Conservation (phyloP, 2,888 invertebrate species). For the Mimachlamys varia region DNA sequence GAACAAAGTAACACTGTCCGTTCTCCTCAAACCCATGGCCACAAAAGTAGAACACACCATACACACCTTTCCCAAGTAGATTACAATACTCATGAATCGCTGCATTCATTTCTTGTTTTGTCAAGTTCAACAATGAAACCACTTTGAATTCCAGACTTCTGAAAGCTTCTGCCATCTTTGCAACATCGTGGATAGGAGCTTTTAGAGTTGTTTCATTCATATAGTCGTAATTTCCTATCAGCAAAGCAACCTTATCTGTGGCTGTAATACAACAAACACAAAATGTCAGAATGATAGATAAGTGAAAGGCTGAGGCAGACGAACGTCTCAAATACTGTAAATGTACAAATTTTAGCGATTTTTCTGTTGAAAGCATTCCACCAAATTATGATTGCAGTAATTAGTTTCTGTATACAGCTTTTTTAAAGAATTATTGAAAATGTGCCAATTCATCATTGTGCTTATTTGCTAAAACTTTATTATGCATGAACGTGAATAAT, state of each 20-base stretch:
- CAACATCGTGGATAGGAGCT: conserved; percentile 71
- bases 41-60: conserved; percentile 80
- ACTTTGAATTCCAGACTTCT: conserved; percentile 80
- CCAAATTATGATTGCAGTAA: too few relatives aligned
- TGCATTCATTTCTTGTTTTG: conserved; percentile 80
- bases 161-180: conserved; percentile 76
- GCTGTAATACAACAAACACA: conserved; percentile 64
- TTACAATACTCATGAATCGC: conserved; percentile 80
- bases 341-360: too few relatives aligned
- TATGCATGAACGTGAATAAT: too few relatives aligned
- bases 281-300: not conserved
- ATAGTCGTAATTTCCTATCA: conserved; percentile 81
- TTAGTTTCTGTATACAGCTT: too few relatives aligned
- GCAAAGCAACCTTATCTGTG: conserved; percentile 81
- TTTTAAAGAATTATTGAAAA: too few relatives aligned
- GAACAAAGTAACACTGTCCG: conserved; percentile 81
- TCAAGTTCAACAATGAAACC: conserved; percentile 81
- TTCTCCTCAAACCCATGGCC: conserved; percentile 82
- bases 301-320: too few relatives aligned
- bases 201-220: conserved; percentile 77
- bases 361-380: too few relatives aligned
- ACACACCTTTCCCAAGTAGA: conserved; percentile 80
- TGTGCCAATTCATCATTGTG: too few relatives aligned
- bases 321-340: too few relatives aligned
- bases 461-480: too few relatives aligned